phyloP scores from a whole-genome alignment of 2,797 vertebrate genomes.

The Centropyge bicolor region DNA sequence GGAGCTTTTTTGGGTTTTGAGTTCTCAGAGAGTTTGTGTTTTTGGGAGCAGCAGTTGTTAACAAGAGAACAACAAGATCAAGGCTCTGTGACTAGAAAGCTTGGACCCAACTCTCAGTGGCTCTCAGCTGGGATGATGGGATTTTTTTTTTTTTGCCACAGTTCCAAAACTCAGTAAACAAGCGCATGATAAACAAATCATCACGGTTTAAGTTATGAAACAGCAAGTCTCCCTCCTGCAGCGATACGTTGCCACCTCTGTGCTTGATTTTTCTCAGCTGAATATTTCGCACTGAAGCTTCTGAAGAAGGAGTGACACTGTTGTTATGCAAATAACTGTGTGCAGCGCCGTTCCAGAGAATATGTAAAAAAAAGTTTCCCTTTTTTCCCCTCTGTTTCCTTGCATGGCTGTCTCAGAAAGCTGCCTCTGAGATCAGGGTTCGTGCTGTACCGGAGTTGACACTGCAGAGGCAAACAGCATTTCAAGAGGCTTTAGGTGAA shows the following conservation, averaged over 20 bases:
- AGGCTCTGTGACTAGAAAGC: not conserved
- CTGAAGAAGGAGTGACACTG: constrained; percentile 15
- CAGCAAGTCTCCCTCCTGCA: not conserved
- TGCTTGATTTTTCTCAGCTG: constrained; percentile 1
- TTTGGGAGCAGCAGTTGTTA: constrained; percentile 28
- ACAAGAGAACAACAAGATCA: constrained; percentile 44
- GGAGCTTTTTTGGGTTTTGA: not conserved
- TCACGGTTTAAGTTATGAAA: constrained; percentile 13
- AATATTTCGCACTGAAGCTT: constrained; percentile 36
- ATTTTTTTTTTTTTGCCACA: constrained; percentile 16
- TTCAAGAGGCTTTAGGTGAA: constrained; percentile 18
- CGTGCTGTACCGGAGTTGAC: not conserved
- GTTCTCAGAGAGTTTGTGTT: constrained; percentile 8
- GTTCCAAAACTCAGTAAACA: constrained; percentile 20
- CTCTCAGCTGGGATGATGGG: constrained; percentile 23
- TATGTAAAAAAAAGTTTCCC: constrained; percentile 9
- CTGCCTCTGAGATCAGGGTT: not conserved
- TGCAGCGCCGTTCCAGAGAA: constrained; percentile 11
- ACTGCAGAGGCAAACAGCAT: constrained; percentile 26
- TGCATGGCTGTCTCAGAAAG: constrained; percentile 15
- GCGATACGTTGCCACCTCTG: not conserved
- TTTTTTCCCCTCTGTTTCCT: not conserved
- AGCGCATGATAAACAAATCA: constrained; percentile 23
- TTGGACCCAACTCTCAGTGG: not conserved
- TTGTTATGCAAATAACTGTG: constrained; percentile 44